phyloP scores from a whole-genome alignment of 2,797 vertebrate genomes.

The Distichodus sexfasciatus region DNA sequence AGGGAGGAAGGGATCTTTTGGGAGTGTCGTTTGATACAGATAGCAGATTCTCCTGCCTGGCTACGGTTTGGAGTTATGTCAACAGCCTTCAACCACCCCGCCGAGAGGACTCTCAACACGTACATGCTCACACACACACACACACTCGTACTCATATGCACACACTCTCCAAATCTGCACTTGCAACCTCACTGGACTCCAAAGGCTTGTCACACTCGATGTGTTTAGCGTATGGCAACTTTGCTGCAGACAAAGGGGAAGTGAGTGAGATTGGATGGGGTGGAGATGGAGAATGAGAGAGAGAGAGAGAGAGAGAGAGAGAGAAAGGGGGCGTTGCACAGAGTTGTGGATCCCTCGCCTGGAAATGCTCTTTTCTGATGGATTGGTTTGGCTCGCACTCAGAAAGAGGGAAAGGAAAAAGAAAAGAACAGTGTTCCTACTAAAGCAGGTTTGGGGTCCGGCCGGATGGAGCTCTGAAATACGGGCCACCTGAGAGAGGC shows the following conservation, averaged over 20 bases:
- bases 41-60: constrained; percentile 60
- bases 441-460: constrained; percentile 21
- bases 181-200: constrained; percentile 31
- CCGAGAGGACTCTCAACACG: constrained; percentile 36
- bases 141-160: constrained; percentile 1
- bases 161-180: constrained; percentile 15
- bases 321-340: constrained; percentile 2
- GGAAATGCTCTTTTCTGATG: constrained; percentile 30
- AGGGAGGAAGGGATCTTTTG: constrained; percentile 24
- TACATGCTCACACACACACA: constrained; percentile 30
- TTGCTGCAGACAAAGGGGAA: constrained; percentile 2
- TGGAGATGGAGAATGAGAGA: background rate
- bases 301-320: background rate
- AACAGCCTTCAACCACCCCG: constrained; percentile 45
- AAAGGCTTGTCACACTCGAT: constrained; percentile 40
- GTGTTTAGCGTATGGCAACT: constrained; percentile 44
- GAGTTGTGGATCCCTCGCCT: constrained; percentile 10
- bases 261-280: background rate
- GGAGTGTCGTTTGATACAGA: constrained; percentile 52
- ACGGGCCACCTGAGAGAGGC: constrained; percentile 50
- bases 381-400: constrained; percentile 36
- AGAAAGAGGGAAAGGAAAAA: constrained; percentile 25
- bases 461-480: constrained; percentile 49
- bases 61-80: constrained; percentile 55
- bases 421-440: constrained; percentile 39